Base-by-base conservation (phyloP, 2,113 vertebrate genomes). In the Pao palembangensis region DNA sequence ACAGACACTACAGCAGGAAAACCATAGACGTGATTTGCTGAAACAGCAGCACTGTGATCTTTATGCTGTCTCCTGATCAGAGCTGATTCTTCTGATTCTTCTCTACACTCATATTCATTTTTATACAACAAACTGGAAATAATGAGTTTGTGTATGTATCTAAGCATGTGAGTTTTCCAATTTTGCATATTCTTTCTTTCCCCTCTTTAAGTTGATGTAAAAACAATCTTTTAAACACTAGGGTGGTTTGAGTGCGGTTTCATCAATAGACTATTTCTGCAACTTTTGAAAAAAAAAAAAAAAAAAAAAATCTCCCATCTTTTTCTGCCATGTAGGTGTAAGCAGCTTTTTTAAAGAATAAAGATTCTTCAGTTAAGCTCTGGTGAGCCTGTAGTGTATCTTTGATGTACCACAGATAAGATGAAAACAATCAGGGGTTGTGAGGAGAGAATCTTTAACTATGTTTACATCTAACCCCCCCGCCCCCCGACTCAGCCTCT, bases 281-380 rank as follows among this genome's bases (percentile, higher is more conserved):
- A 6, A 47, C 58, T 68, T 77, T 69, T 49, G 53, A 74, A 11
- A 16, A 16, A 54, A 63, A 23, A 52, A 58, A 25, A 76, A 51
- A 73, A 42, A n/a, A n/a, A n/a, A n/a, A n/a, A n/a, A n/a, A n/a
- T n/a, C n/a, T n/a, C n/a, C n/a, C n/a, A n/a, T n/a, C 64, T 81
- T 23, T 48, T 81, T 72, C 49, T 55, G 61, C 16, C 47, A 58
- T 84, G 75, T 82, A 73, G 80, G 75, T 68, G 73, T 87, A 43
- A 44, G 76, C 82, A 84, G 69, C 62, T 87, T 89, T 91, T 91
- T 63, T 88, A 87, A 88, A 64, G 61, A 92, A 90, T 91, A 90
- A 91, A 90, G 51, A 69, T 67, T 79, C 82, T 86, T 87, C 83
- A 81, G 79, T 78, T 87, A 85, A 55, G 17, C 4, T 34, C 5